These are phyloP conservation scores for Lethrus apterus DNA, from an alignment of 1,140 invertebrate genomes.

Conservation along the genomic window DNA sequence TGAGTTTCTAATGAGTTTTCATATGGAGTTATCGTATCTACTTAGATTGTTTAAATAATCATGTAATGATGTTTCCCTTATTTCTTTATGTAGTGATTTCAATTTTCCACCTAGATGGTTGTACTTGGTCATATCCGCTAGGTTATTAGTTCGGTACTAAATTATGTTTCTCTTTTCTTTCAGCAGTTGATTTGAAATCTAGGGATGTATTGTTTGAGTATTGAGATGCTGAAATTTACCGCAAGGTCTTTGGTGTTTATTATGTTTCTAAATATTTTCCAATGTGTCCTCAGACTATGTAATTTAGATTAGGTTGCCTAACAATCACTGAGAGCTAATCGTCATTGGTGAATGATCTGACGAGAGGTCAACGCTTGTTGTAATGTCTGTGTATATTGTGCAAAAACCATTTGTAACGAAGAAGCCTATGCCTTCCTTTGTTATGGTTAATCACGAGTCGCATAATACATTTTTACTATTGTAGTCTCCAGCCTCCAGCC, in stretches of 20 bases:
- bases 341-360: constrained; percentile 6
- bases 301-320: neutral
- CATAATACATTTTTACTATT: constrained; percentile 39
- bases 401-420: neutral
- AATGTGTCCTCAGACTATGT: constrained; percentile 4
- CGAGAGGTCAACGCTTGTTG: constrained; percentile 1
- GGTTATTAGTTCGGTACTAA: neutral
- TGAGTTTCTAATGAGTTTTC: too few relatives aligned
- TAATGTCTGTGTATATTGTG: neutral
- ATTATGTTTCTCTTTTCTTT: neutral
- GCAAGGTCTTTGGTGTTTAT: too few relatives aligned
- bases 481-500: constrained; percentile 38
- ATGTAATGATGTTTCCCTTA: too few relatives aligned
- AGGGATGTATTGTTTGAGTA: neutral
- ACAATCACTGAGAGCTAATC: neutral
- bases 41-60: neutral
- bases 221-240: too few relatives aligned
- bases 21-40: too few relatives aligned
- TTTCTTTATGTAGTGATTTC: too few relatives aligned
- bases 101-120: too few relatives aligned
- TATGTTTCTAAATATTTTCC: neutral
- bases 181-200: neutral
- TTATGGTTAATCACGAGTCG: constrained; percentile 33
- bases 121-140: too few relatives aligned
- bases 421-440: constrained; percentile 28